These are phyloP conservation scores for Ridgeia piscesae DNA, from an alignment of 1,140 invertebrate genomes.

Conservation along the genomic window DNA sequence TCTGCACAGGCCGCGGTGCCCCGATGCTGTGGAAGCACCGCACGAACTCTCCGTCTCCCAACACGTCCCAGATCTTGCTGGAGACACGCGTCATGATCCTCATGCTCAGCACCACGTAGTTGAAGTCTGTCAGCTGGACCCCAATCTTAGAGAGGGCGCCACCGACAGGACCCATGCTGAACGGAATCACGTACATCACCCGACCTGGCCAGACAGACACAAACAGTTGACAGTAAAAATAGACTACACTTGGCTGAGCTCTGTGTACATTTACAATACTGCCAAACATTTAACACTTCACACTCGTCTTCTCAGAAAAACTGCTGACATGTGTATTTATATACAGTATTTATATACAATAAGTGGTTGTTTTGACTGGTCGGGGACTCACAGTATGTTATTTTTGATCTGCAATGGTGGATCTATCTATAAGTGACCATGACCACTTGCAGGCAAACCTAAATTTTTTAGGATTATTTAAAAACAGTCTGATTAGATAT, in stretches of 20 bases:
- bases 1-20: slow-evolving; percentile 45
- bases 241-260: background rate
- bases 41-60: slow-evolving; percentile 59
- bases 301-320: background rate
- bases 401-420: too few relatives aligned
- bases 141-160: slow-evolving; percentile 96
- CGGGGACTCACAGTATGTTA: too few relatives aligned
- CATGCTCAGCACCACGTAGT: slow-evolving; percentile 98
- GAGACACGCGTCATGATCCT: slow-evolving; percentile 97
- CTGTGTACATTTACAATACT: background rate
- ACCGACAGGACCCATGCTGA: slow-evolving; percentile 96
- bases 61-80: slow-evolving; percentile 61
- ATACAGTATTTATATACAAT: background rate
- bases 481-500: too few relatives aligned
- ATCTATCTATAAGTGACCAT: too few relatives aligned
- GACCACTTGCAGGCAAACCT: too few relatives aligned
- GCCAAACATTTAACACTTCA: background rate
- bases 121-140: slow-evolving; percentile 93
- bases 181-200: slow-evolving; percentile 99
- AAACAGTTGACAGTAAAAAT: background rate
- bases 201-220: slow-evolving; percentile 56
- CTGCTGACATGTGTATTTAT: background rate
- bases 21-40: slow-evolving; percentile 95
- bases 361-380: background rate
- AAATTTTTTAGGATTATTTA: too few relatives aligned